Conservation (phyloP, 2,113 vertebrate genomes). For the Gobiocypris rarus region DNA sequence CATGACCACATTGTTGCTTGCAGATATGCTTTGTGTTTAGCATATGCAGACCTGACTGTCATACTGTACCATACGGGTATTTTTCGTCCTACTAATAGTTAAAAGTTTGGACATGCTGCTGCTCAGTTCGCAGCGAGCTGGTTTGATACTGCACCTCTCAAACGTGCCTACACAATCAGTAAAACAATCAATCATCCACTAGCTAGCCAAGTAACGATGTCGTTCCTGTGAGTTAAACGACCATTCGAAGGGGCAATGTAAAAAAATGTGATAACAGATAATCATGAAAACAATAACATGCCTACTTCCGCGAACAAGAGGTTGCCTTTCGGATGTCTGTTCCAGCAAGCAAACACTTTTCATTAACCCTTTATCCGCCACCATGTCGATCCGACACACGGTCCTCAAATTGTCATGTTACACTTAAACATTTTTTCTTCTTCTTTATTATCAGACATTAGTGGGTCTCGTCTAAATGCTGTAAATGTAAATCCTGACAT, state of each 20-base stretch:
- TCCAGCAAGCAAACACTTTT: background rate
- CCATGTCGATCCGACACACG: background rate
- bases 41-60: background rate
- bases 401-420: background rate
- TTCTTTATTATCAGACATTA: background rate
- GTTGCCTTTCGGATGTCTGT: background rate
- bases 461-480: background rate
- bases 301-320: slow-evolving; percentile 24
- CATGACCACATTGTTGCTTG: background rate
- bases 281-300: background rate
- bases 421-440: background rate
- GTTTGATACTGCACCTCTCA: background rate
- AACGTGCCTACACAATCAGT: background rate
- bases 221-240: too few relatives aligned
- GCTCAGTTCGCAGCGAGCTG: background rate
- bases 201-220: background rate
- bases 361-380: slow-evolving; percentile 7
- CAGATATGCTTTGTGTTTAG: background rate
- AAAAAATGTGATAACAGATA: background rate
- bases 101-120: background rate
- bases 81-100: background rate
- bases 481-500: background rate
- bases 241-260: background rate
- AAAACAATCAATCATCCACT: background rate
- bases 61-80: background rate